phyloP scores from a whole-genome alignment of 1,140 invertebrate genomes.

The Eriosoma lanigerum region DNA sequence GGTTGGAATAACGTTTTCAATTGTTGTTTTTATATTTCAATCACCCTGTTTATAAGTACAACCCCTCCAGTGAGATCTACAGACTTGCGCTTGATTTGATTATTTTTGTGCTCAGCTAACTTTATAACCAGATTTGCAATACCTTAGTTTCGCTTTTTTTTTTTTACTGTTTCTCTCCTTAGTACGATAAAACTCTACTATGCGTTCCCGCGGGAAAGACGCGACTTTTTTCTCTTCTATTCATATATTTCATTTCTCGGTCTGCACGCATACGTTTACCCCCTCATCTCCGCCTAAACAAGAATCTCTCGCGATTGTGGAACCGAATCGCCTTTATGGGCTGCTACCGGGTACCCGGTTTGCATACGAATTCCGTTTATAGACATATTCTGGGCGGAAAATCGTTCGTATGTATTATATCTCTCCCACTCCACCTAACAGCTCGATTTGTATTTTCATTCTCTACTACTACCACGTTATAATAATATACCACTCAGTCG shows the following conservation, averaged over 20 bases:
- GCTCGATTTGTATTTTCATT: neutral
- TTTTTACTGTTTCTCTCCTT: neutral
- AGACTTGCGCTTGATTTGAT: constrained; percentile 35
- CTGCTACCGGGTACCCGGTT: neutral
- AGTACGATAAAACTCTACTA: constrained; percentile 3
- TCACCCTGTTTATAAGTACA: no score
- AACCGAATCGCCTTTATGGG: neutral
- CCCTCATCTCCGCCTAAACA: neutral
- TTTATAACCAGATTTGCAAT: constrained; percentile 47
- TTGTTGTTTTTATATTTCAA: no score
- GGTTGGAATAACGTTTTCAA: no score
- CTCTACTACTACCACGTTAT: neutral
- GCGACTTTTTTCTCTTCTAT: constrained; percentile 25
- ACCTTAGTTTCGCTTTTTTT: neutral
- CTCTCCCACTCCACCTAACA: neutral
- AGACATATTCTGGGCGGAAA: neutral
- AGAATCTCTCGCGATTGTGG: neutral
- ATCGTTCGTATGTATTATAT: neutral
- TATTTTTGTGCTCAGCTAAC: constrained; percentile 45
- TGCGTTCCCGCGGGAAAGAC: constrained; percentile 22
- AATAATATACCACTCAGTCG: neutral
- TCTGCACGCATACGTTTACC: neutral
- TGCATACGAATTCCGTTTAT: constrained; percentile 42
- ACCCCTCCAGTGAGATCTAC: neutral
- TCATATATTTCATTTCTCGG: constrained; percentile 31